These are phyloP conservation scores for Calliphora vomitoria DNA, from an alignment of 2,888 invertebrate species.

Conservation along the genomic window DNA sequence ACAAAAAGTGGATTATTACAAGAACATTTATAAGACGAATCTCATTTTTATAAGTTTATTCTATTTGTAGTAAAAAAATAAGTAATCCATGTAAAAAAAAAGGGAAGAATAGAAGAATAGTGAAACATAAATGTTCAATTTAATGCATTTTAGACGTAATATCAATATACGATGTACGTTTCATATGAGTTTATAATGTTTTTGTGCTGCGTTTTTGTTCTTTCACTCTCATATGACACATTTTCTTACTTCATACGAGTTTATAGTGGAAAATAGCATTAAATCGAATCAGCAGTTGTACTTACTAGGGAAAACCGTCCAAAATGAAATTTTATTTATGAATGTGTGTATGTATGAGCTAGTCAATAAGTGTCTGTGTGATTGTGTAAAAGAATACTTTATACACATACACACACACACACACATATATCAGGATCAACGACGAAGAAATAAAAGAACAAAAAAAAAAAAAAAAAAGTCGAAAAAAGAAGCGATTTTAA, in stretches of 20 bases:
- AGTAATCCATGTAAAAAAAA: not conserved
- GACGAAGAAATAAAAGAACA: constrained; percentile 36
- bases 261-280: constrained; percentile 62
- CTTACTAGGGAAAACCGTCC: constrained; percentile 45
- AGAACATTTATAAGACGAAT: constrained; percentile 57
- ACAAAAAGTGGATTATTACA: constrained; percentile 37
- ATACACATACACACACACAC: not conserved
- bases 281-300: constrained; percentile 63
- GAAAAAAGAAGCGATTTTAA: constrained; percentile 54
- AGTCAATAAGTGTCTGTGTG: not conserved
- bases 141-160: constrained; percentile 70
- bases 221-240: constrained; percentile 58
- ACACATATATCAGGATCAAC: constrained; percentile 59
- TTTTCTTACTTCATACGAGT: constrained; percentile 46
- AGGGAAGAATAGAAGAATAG: constrained; percentile 7
- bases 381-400: not conserved
- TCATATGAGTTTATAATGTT: constrained; percentile 56
- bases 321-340: constrained; percentile 59
- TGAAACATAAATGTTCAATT: constrained; percentile 71
- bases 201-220: constrained; percentile 44
- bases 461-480: constrained; percentile 20
- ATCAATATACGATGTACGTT: constrained; percentile 56
- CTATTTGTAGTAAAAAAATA: constrained; percentile 14
- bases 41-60: constrained; percentile 52
- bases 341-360: not conserved